Percentiles rank a stretch among this genome's conserved stretches.
Evolutionary conservation across 2,888 invertebrate species (phyloP).

Genomic region (Troides helena): DNA sequence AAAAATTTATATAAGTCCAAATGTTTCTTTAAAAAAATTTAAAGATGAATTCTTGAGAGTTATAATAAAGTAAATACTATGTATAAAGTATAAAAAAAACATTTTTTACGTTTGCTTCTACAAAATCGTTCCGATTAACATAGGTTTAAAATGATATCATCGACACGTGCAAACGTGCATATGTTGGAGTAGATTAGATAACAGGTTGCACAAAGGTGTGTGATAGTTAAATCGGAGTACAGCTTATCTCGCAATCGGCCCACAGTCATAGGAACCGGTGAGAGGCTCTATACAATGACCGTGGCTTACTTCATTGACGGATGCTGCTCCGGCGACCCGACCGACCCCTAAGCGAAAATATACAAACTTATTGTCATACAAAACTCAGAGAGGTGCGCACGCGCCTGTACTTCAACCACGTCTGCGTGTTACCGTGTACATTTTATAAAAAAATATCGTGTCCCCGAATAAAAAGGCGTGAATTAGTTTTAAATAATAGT

Average conservation of each 20-base stretch:
- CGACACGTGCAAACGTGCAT: constrained; percentile 12
- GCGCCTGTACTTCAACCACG: constrained; percentile 29
- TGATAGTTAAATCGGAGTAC: neutral
- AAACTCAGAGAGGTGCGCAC: constrained; percentile 47
- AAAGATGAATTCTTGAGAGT: too few relatives aligned
- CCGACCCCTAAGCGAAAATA: constrained; percentile 59
- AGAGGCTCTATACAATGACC: constrained; percentile 59
- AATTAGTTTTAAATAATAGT: too few relatives aligned
- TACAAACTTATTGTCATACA: constrained; percentile 63
- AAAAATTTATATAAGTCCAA: too few relatives aligned
- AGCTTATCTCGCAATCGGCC: constrained; percentile 28
- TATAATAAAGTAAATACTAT: neutral
- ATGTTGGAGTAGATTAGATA: constrained; percentile 11
- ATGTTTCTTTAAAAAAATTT: too few relatives aligned
- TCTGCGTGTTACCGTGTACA: constrained; percentile 25
- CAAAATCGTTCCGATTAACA: neutral
- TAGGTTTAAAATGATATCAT: neutral
- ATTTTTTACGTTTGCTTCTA: neutral
- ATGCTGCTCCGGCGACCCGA: constrained; percentile 51
- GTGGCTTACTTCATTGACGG: constrained; percentile 66
- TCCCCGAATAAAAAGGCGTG: neutral
- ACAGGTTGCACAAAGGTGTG: constrained; percentile 7
- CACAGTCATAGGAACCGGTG: constrained; percentile 47
- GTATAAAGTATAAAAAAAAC: neutral
- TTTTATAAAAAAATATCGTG: constrained; percentile 16